Evolutionary conservation across 2,113 vertebrate genomes (phyloP), one percentile per base, ranked within the genome.

Genomic region (Rhagologus leucostigma): DNA sequence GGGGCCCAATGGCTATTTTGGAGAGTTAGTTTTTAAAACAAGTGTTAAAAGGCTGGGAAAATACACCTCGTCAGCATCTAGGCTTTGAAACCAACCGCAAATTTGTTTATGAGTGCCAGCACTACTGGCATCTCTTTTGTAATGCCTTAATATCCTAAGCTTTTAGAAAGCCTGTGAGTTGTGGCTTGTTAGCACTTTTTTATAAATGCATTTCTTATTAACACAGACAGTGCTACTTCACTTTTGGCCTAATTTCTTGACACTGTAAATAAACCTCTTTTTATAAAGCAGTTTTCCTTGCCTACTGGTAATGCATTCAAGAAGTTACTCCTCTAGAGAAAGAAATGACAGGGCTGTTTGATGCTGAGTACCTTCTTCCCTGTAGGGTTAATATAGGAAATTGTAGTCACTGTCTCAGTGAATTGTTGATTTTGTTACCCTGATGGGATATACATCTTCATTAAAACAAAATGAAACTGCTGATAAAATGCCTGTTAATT

Each of bases 41-140:
- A 93, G 64, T 41, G 74, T 91, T 96, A 63, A 87, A 96, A 96
- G 56, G 33, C 67, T 89, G 75, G 74, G 77, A 84, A 97, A 96
- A 88, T 67, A 37, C 37, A 47, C 73, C 67, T 83, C 0, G 3
- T 87, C 59, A 91, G 83, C 37, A 41, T 69, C 35, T 63, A 60
- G 32, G 44, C 90, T 96, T 96, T 91, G 89, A 60, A 89, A 92
- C 53, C 77, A 92, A 57, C 87, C 41, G 63, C 68, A 59, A 35
- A 33, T 90, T 86, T 88, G 50, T 89, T 95, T 7, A 33, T 49
- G 76, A 93, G 73, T 70, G 73, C 78, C 64, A 49, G 53, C 60
- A 63, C 84, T 94, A 62, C 67, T 90, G 70, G 32, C 76, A 53
- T 88, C 59, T 77, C 79, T 95, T 95, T 88, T 64, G 62, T 76